A percentile compares a stretch with the other conserved stretches of the same genome.
phyloP scores from a whole-genome alignment of 2,113 vertebrate species.

The Loxodonta africana region DNA sequence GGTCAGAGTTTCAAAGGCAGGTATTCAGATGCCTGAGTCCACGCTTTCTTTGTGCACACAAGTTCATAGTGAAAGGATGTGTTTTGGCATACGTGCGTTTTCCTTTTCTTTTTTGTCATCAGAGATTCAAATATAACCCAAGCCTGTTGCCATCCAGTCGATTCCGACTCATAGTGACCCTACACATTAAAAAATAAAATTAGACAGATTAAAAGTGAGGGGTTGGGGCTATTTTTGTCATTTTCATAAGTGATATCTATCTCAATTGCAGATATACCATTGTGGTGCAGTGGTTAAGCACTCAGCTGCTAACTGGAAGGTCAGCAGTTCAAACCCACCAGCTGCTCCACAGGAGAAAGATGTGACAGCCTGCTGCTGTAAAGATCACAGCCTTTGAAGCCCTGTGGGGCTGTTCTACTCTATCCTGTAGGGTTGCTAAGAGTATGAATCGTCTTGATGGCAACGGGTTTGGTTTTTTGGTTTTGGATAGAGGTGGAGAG shows the following conservation, averaged over 20 bases:
- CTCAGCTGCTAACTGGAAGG: background rate
- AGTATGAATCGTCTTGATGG: background rate
- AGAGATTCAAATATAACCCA: too few species aligned
- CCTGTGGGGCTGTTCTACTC: background rate
- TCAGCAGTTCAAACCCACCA: background rate
- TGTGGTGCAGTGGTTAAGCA: background rate
- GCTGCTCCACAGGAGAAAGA: background rate
- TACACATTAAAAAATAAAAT: too few species aligned
- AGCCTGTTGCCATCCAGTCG: too few species aligned
- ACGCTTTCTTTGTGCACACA: background rate
- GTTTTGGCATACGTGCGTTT: background rate
- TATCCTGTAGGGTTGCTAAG: background rate
- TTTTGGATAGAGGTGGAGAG: background rate
- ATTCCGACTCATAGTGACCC: too few species aligned
- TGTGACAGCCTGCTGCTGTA: background rate
- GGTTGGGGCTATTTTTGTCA: background rate
- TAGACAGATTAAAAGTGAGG: conserved; percentile 1
- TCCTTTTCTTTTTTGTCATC: conserved; percentile 19
- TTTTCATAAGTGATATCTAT: background rate
- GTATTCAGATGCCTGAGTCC: background rate
- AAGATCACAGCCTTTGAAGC: background rate
- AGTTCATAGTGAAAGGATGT: background rate
- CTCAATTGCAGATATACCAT: background rate
- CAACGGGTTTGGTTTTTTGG: background rate
- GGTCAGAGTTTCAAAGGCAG: background rate